Base-by-base conservation (phyloP, 2,113 vertebrate species). In the Menura novaehollandiae region DNA sequence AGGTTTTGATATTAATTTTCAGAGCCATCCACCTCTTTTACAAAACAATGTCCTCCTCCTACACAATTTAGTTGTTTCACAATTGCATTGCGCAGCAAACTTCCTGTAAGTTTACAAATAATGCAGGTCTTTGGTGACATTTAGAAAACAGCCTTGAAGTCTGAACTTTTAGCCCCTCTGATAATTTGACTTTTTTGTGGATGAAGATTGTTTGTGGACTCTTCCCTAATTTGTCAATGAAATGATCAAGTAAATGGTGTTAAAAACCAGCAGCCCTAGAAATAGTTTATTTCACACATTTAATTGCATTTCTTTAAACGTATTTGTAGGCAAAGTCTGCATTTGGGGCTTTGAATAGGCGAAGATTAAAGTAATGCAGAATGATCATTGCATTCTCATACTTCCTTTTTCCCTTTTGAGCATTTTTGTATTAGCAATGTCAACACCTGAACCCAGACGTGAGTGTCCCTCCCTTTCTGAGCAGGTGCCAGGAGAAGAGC, bases 91-190 rank as follows among this genome's bases (percentile, higher is more conserved):
- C 47, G 8, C 43, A 89, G 81, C 85, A 77, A 11, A 37, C 86
- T 96, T 96, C 91, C 93, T 92, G 53, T 88, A 51, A 91, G 69
- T 56, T 94, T 75, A 80, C 93, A 95, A 89, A 89, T 58, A 71
- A 56, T 37, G n/a, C 74, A 93, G 52, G 32, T 77, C 46, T 95
- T 84, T 53, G 53, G 83, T 85, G 84, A 51, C 79, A 86, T 77
- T 85, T 68, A 79, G 75, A 88, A 84, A 75, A 46, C 49, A 83
- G 28, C 21, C 76, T 56, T 39, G 32, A 93, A 55, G 28, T 37
- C 62, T 67, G 86, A 66, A 76, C 32, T 92, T 91, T 30, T 4
- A 75, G 55, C 30, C 33, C 10, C 22, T 41, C 17, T n/a, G 56
- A 85, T 9, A 13, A 80, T 77, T 91, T 79, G 15, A 24, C 58